Percentiles rank a stretch among this genome's conserved stretches.
These are phyloP conservation scores for Mormyrus lacerda DNA, from an alignment of 2,113 vertebrate genomes.

Conservation along the genomic window DNA sequence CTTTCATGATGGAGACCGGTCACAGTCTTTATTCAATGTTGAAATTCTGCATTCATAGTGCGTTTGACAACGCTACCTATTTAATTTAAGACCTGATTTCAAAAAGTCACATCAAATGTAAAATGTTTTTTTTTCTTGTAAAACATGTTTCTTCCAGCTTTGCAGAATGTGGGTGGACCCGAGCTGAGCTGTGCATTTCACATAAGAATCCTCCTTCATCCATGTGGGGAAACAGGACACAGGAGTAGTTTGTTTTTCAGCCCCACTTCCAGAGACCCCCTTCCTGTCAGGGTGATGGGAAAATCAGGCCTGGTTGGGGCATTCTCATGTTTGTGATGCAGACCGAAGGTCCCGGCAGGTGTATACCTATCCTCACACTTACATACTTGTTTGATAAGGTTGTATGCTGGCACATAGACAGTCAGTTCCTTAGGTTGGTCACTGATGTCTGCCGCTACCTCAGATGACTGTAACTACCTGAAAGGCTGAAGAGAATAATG, in stretches of 20 bases:
- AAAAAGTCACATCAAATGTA: neutral
- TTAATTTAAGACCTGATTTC: neutral
- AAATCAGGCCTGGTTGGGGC: neutral
- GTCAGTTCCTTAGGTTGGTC: neutral
- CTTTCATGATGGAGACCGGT: neutral
- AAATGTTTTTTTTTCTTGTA: neutral
- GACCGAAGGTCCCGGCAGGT: neutral
- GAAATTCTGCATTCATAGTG: neutral
- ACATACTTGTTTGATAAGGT: neutral
- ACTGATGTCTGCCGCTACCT: neutral
- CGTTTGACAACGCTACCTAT: neutral
- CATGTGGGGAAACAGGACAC: constrained; percentile 1
- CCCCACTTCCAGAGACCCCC: neutral
- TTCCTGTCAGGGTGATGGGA: neutral
- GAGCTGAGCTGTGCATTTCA: neutral
- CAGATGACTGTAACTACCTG: neutral
- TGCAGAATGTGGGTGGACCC: neutral
- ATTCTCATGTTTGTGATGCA: neutral
- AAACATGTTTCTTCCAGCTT: neutral
- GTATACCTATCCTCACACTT: neutral
- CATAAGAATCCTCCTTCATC: neutral
- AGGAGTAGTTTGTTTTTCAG: neutral
- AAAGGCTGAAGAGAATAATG: neutral
- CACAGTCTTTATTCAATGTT: neutral
- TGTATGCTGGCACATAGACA: neutral